Base-by-base conservation (phyloP, 1,140 invertebrate species). In the Charaxes varanes region DNA sequence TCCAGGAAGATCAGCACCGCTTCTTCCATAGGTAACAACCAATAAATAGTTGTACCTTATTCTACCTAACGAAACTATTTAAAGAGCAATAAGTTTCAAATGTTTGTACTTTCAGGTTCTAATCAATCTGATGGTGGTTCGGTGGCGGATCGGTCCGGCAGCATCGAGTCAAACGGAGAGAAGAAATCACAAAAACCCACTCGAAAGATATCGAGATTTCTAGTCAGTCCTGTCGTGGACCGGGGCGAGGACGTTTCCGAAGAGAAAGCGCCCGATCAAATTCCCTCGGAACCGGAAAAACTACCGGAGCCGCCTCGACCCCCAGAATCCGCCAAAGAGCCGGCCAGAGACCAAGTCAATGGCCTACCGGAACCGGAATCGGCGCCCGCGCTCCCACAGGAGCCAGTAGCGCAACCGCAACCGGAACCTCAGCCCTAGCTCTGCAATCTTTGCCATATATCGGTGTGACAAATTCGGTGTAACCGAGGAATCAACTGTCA, bases 181-280 rank as follows among this genome's bases (percentile, higher is more conserved):
- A 67, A 65, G 26, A 73, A 72, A 46, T 52, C 62, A 15, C 45
- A 66, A 47, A 77, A 78, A 38, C 88, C 90, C 34, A 85, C 87
- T 44, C 78, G 91, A 33, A 92, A 93, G 72, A 91, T 93, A 55
- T 93, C 92, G 16, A 83, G 92, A 26, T 93, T 94, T 77, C 84
- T 93, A 66, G 92, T 94, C 32, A 93, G 91, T 76, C 91, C 92
- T 23, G 91, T 93, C 2, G 72, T 90, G 50, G 76, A 86, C 55
- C 77, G 86, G 62, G 76, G 66, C 32, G 72, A 72, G 37, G 69
- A 70, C 26, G 59, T 57, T 2, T 51, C 52, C 5, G 69, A 73
- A 14, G 61, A 69, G 45, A 65, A 47, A 34, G 17, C 10, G 23
- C 2, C 28, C 11, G 35, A 53, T 5, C 26, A 30, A 4, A 30